A percentile compares a stretch with the other conserved stretches of the same genome.
Conservation (phyloP, 2,888 invertebrate species). For the Coecobrya sp. region DNA sequence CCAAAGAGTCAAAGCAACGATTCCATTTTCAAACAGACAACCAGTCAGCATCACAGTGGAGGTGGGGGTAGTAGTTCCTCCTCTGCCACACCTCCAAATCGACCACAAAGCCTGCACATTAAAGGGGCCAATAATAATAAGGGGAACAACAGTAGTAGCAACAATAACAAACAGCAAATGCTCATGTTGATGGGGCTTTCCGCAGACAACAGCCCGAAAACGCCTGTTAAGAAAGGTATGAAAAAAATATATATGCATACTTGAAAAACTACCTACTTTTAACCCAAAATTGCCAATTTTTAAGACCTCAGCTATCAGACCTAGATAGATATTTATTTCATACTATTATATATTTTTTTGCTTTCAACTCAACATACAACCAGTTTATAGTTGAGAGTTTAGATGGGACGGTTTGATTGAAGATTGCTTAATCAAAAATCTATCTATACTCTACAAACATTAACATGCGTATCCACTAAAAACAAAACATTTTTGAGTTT, state of each 20-base stretch:
- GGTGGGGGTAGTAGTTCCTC: neutral
- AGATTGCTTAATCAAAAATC: too few species aligned
- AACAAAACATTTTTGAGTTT: too few species aligned
- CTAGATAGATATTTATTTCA: too few species aligned
- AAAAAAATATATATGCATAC: neutral
- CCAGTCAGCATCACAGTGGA: neutral
- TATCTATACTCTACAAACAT: too few species aligned
- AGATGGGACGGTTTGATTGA: too few species aligned
- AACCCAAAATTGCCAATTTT: neutral
- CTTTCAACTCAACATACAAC: too few species aligned
- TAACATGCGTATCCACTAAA: too few species aligned
- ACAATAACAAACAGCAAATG: constrained; percentile 38
- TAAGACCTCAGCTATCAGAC: too few species aligned
- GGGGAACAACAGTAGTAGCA: neutral
- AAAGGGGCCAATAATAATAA: constrained; percentile 78
- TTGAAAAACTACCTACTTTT: neutral
- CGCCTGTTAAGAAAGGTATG: constrained; percentile 86
- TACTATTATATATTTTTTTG: too few species aligned
- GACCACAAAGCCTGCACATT: constrained; percentile 80
- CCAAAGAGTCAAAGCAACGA: constrained; percentile 77
- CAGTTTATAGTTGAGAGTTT: too few species aligned
- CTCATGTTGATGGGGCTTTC: constrained; percentile 42
- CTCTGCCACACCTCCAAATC: constrained; percentile 13
- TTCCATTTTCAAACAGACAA: constrained; percentile 54
- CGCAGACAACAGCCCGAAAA: constrained; percentile 82